Percentiles rank a stretch among this genome's conserved stretches.
Evolutionary conservation across 2,797 vertebrate genomes (phyloP).

Genomic region (Erithacus rubecula): DNA sequence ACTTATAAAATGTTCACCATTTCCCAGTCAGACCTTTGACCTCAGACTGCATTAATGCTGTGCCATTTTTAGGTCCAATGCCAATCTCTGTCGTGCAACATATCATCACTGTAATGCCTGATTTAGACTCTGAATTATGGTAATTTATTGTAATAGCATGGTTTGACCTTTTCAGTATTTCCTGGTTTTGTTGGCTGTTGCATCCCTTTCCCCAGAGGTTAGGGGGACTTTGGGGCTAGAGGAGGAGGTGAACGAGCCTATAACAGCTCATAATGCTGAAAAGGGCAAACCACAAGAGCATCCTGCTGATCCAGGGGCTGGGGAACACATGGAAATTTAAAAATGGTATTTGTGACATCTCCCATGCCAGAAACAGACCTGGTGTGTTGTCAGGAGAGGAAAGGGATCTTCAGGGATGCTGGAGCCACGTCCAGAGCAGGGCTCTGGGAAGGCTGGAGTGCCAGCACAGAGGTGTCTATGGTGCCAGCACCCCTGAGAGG

Average conservation of each 20-base stretch:
- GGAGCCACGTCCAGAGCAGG: background rate
- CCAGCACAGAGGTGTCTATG: background rate
- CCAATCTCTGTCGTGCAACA: slow-evolving; percentile 61
- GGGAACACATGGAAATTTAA: background rate
- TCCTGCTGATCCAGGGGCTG: slow-evolving; percentile 59
- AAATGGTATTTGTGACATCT: background rate
- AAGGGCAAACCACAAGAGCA: slow-evolving; percentile 66
- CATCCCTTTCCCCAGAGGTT: slow-evolving; percentile 60
- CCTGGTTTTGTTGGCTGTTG: slow-evolving; percentile 71
- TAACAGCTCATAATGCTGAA: slow-evolving; percentile 45
- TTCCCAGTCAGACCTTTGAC: slow-evolving; percentile 67
- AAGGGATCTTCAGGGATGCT: background rate
- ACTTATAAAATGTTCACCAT: slow-evolving; percentile 61
- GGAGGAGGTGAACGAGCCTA: slow-evolving; percentile 42
- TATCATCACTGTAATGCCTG: slow-evolving; percentile 72
- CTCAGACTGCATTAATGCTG: slow-evolving; percentile 46
- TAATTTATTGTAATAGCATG: slow-evolving; percentile 77
- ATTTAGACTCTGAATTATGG: slow-evolving; percentile 71
- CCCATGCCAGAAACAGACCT: background rate
- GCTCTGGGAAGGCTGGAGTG: background rate
- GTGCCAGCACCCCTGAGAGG: background rate
- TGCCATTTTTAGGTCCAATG: slow-evolving; percentile 63
- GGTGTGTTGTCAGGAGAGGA: background rate
- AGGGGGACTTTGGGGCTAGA: background rate
- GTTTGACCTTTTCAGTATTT: slow-evolving; percentile 75